These are phyloP conservation scores for Odontomyia ornata DNA, from an alignment of 2,888 invertebrate genomes.

Conservation along the genomic window DNA sequence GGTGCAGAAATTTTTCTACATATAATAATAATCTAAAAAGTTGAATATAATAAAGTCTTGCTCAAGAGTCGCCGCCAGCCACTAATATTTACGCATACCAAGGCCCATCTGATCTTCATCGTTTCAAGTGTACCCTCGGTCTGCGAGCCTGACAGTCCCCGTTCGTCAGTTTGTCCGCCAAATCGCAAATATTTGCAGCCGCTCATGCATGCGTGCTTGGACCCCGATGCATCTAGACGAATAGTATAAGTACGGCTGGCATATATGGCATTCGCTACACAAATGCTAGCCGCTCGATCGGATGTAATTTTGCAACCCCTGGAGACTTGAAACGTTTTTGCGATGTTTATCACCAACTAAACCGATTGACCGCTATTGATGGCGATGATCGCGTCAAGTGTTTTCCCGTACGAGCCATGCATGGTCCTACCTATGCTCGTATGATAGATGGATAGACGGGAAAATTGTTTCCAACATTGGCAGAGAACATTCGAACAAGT, in stretches of 20 bases:
- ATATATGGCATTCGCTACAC: conserved; percentile 30
- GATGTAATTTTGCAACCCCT: conserved; percentile 47
- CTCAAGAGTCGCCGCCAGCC: conserved; percentile 23
- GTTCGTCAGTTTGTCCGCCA: not conserved
- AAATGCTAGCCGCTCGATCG: conserved; percentile 30
- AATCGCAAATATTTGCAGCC: conserved; percentile 14
- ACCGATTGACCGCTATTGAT: conserved; percentile 43
- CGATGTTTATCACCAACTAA: conserved; percentile 49
- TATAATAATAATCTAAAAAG: conserved; percentile 44
- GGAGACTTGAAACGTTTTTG: conserved; percentile 47
- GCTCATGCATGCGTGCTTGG: not conserved
- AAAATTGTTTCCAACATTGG: conserved; percentile 22
- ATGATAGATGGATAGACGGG: conserved; percentile 29
- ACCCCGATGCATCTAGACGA: not conserved
- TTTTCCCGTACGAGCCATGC: not conserved
- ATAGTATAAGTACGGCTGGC: not conserved
- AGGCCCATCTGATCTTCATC: conserved; percentile 14
- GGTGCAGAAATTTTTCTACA: conserved; percentile 44
- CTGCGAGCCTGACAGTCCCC: no score
- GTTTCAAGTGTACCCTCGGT: not conserved
- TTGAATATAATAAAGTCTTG: conserved; percentile 33
- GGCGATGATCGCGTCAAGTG: conserved; percentile 39
- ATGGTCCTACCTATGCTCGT: not conserved
- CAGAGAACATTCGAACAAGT: not conserved
- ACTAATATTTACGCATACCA: conserved; percentile 39